phyloP scores from a whole-genome alignment of 2,113 vertebrate genomes.

The Lates calcarifer region DNA sequence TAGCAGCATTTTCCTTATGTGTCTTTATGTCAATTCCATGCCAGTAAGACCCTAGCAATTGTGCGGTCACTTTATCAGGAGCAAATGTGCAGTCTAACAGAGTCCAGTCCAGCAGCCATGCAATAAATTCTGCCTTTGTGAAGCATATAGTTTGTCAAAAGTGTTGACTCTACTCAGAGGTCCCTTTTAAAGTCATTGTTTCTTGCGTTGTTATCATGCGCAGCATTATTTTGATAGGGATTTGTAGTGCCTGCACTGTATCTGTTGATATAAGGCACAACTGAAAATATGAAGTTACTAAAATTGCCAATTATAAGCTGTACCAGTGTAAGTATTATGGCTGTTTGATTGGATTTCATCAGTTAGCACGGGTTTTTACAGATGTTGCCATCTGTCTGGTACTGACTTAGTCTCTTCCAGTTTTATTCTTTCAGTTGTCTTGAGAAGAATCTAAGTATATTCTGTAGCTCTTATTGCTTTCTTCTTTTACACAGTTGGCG shows the following conservation, averaged over 20 bases:
- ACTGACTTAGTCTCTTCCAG: neutral
- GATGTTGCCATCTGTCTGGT: neutral
- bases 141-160: no score
- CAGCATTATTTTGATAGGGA: neutral
- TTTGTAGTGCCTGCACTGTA: neutral
- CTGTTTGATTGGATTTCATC: neutral
- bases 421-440: neutral
- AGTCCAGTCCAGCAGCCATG: neutral
- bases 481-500: conserved; percentile 91
- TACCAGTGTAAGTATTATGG: neutral
- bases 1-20: conserved; percentile 25
- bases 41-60: neutral
- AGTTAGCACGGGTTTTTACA: neutral
- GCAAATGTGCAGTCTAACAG: neutral
- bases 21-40: neutral
- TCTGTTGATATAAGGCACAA: no score
- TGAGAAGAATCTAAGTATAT: neutral
- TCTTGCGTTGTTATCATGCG: neutral
- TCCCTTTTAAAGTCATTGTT: neutral
- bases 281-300: neutral
- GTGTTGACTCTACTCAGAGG: neutral
- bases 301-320: neutral
- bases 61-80: neutral
- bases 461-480: conserved; percentile 64
- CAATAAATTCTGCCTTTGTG: neutral